These are phyloP conservation scores for Dasypogon diadema DNA, from an alignment of 2,888 invertebrate species.

Conservation along the genomic window DNA sequence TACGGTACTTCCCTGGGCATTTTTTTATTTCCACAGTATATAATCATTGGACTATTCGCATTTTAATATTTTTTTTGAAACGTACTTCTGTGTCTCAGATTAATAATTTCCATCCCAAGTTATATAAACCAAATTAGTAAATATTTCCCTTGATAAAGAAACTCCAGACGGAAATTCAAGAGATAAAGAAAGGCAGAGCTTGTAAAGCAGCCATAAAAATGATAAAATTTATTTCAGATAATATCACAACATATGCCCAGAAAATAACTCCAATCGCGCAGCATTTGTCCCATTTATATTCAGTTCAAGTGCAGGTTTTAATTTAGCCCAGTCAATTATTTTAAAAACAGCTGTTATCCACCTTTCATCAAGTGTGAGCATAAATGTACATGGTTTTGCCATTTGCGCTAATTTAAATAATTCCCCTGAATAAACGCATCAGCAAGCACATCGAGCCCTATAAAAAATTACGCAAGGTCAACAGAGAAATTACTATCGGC, in stretches of 20 bases:
- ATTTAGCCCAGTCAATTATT: conserved; percentile 26
- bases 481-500: neutral
- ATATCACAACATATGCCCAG: neutral
- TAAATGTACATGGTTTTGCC: conserved; percentile 18
- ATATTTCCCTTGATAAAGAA: neutral
- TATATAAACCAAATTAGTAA: too few species aligned
- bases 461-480: conserved; percentile 28
- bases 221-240: neutral
- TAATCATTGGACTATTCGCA: neutral
- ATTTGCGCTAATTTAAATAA: conserved; percentile 36
- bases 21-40: too few species aligned
- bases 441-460: neutral
- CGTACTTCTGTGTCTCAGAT: neutral
- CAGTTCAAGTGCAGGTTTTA: neutral
- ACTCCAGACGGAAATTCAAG: neutral
- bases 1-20: too few species aligned
- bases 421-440: neutral
- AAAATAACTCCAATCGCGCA: neutral
- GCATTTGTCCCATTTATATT: neutral
- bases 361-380: neutral
- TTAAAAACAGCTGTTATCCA: conserved; percentile 22
- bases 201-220: neutral
- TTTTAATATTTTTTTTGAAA: neutral
- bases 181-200: neutral
- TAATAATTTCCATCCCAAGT: neutral